A percentile compares a stretch with the other conserved stretches of the same genome.
Conservation (phyloP, 2,113 vertebrate genomes). For the Anguilla japonica region DNA sequence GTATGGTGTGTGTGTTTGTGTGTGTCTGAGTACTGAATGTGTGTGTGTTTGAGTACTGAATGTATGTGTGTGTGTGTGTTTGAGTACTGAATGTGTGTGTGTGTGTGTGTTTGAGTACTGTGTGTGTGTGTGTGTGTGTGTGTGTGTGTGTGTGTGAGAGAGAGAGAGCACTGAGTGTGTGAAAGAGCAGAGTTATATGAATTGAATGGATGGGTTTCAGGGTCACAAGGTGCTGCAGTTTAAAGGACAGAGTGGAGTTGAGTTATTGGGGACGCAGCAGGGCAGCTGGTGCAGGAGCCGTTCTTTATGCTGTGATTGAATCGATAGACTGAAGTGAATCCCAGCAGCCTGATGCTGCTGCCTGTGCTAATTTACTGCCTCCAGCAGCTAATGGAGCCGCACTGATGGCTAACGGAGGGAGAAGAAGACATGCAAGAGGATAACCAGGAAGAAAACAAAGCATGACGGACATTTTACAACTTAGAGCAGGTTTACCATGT, state of each 20-base stretch:
- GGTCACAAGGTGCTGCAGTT: neutral
- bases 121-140: too few relatives aligned
- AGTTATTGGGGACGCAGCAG: neutral
- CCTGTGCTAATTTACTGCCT: constrained; percentile 63
- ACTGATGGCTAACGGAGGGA: constrained; percentile 62
- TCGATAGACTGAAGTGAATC: constrained; percentile 5
- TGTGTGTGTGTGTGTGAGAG: neutral
- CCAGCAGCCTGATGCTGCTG: constrained; percentile 51
- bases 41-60: too few relatives aligned
- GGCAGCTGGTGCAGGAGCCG: neutral
- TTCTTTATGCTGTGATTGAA: neutral
- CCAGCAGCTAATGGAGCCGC: constrained; percentile 67
- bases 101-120: too few relatives aligned
- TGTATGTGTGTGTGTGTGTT: neutral
- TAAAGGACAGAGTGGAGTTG: neutral
- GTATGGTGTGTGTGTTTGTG: too few relatives aligned
- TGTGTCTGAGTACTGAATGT: too few relatives aligned
- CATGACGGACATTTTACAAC: constrained; percentile 41
- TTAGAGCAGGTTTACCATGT: constrained; percentile 28
- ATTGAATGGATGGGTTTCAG: neutral
- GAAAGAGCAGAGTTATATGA: neutral
- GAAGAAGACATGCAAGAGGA: constrained; percentile 56
- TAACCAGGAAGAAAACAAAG: constrained; percentile 51
- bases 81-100: too few relatives aligned
- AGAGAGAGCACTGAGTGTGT: neutral